These are phyloP conservation scores for Araneus ventricosus DNA, from an alignment of 1,140 invertebrate species.

Conservation along the genomic window DNA sequence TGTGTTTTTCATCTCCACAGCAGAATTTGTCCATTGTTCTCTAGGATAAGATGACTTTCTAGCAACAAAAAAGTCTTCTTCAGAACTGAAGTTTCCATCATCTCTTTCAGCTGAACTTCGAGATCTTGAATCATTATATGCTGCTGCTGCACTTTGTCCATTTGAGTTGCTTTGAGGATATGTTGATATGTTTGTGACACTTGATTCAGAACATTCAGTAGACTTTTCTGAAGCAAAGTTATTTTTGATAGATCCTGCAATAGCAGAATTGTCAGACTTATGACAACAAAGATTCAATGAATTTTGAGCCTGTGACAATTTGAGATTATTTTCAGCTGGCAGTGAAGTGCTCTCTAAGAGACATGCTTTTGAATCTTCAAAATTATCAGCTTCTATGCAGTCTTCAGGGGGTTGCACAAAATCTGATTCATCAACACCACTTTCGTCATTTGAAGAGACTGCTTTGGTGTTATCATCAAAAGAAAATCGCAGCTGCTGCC, in stretches of 20 bases:
- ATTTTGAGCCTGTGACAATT: neutral
- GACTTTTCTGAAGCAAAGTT: neutral
- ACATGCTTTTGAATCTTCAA: slow-evolving; percentile 7
- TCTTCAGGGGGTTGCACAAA: slow-evolving; percentile 82
- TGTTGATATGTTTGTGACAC: neutral
- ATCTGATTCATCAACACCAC: slow-evolving; percentile 92
- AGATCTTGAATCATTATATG: neutral
- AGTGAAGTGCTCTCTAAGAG: neutral
- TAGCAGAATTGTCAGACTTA: neutral
- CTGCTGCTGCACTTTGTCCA: neutral
- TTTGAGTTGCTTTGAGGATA: neutral
- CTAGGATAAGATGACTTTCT: slow-evolving; percentile 42
- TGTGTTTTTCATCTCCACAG: slow-evolving; percentile 26
- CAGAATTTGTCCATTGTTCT: slow-evolving; percentile 51
- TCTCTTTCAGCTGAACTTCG: neutral
- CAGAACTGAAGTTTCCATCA: slow-evolving; percentile 32
- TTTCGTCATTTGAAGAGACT: slow-evolving; percentile 83
- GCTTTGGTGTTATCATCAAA: slow-evolving; percentile 38
- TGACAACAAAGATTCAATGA: too few relatives aligned
- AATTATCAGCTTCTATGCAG: slow-evolving; percentile 25
- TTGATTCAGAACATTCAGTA: neutral
- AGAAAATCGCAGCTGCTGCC: slow-evolving; percentile 48
- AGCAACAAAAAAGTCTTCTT: slow-evolving; percentile 63
- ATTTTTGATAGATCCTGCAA: neutral
- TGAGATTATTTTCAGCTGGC: neutral